phyloP scores from a whole-genome alignment of 2,113 vertebrate species.

The Lasiurus borealis region DNA sequence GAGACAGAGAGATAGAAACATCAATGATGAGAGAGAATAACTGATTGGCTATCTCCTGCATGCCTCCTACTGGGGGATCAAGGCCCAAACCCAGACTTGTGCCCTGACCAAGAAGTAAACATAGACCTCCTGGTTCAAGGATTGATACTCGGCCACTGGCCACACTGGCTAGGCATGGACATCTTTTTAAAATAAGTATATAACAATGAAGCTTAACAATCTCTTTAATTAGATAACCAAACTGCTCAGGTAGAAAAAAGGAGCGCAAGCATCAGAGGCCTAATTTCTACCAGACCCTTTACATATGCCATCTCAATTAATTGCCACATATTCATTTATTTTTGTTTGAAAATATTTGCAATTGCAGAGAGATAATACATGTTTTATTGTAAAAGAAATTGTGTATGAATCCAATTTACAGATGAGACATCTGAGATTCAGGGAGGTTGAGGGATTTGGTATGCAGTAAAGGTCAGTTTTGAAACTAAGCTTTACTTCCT shows the following conservation, averaged over 20 bases:
- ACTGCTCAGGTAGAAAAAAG: not conserved
- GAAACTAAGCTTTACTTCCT: not conserved
- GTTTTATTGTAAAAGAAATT: not conserved
- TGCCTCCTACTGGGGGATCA: no score
- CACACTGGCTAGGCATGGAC: no score
- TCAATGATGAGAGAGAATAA: no score
- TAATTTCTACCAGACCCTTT: not conserved
- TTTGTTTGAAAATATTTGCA: conserved; percentile 47
- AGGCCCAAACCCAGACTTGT: no score
- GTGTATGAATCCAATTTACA: not conserved
- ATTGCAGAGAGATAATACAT: not conserved
- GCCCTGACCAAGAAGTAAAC: no score
- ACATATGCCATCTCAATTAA: not conserved
- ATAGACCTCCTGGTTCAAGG: no score
- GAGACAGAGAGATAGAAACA: no score
- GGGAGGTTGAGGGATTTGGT: not conserved
- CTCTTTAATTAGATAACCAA: not conserved
- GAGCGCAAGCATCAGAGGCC: not conserved
- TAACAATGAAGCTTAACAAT: not conserved
- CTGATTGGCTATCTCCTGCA: no score
- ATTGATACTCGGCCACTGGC: no score
- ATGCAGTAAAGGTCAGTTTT: not conserved
- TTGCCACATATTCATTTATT: not conserved
- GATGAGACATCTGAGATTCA: not conserved
- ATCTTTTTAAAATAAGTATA: not conserved